These are phyloP conservation scores for Vireo altiloquus DNA, from an alignment of 2,113 vertebrate species.

Conservation along the genomic window DNA sequence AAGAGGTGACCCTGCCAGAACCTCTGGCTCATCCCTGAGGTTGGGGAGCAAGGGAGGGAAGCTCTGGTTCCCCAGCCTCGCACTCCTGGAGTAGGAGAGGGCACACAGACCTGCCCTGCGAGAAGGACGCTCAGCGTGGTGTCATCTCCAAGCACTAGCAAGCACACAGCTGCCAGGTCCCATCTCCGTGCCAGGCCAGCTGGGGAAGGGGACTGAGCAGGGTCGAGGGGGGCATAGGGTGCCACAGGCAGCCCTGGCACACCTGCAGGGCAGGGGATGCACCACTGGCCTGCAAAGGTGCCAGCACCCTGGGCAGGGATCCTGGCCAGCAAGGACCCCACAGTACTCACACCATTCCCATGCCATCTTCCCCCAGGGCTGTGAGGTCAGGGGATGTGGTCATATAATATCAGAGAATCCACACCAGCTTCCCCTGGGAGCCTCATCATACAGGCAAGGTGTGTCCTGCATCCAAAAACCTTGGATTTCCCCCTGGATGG, in stretches of 20 bases:
- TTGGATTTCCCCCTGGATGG: not conserved
- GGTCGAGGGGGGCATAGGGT: accelerated
- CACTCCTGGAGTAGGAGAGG: not conserved
- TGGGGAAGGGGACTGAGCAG: not conserved
- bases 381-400: not conserved
- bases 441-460: accelerated
- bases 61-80: not conserved
- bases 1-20: not conserved
- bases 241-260: not conserved
- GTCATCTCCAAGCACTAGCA: not conserved
- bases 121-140: not conserved
- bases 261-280: not conserved
- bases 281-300: accelerated
- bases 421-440: accelerated
- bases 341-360: accelerated
- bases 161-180: not conserved
- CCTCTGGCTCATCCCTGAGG: not conserved
- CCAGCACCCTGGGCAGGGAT: not conserved
- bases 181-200: not conserved
- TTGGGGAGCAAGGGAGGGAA: not conserved
- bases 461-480: accelerated
- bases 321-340: not conserved
- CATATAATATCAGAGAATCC: not conserved
- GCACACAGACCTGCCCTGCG: accelerated
- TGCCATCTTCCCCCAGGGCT: not conserved